Evolutionary conservation across 2,113 vertebrate species (phyloP), one percentile per base, ranked within the genome.

Genomic region (Coturnix japonica): DNA sequence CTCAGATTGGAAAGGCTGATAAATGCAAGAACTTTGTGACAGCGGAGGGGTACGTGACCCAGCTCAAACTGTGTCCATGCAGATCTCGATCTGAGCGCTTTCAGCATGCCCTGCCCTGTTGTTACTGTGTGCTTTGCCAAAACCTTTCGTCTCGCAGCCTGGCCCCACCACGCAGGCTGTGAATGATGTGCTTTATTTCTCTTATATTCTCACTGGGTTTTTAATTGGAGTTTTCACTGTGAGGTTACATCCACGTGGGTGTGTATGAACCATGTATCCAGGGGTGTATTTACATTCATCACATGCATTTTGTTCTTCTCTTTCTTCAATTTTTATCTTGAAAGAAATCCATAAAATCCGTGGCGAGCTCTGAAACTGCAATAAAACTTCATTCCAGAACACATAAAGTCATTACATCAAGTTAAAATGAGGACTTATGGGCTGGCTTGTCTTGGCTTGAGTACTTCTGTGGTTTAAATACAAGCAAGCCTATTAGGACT

Each of bases 1-100:
- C 13, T 60, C 9, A 4, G 41, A 0, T 3, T 21, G 35, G 54
- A 16, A 56, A 15, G 9, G 4, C 16, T 15, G 1, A 2, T 3
- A 7, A 26, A 18, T 23, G 7, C 30, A 73, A n/a, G 23, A 31
- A 20, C 3, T 25, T 35, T 46, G 2, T 6, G 20, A 0, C 13
- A 3, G 37, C 22, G 44, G 61, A 11, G 4, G 1, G 19, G 51
- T 23, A 18, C 6, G 76, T 1, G 1, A 16, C 13, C 17, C 47
- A 2, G 10, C 15, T 54, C 9, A 23, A 64, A 0, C 47, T 5
- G 1, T 23, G 28, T 19, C 63, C 20, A 0, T 7, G 0, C 3
- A 1, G 2, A 0, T 22, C 30, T 82, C 39, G 11, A 54, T n/a
- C 1, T 2, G 41, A 9, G 0, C 3, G 37, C 13, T 12, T 22